A percentile compares a stretch with the other conserved stretches of the same genome.
Conservation (phyloP, 2,113 vertebrate genomes). For the Uria aalge region DNA sequence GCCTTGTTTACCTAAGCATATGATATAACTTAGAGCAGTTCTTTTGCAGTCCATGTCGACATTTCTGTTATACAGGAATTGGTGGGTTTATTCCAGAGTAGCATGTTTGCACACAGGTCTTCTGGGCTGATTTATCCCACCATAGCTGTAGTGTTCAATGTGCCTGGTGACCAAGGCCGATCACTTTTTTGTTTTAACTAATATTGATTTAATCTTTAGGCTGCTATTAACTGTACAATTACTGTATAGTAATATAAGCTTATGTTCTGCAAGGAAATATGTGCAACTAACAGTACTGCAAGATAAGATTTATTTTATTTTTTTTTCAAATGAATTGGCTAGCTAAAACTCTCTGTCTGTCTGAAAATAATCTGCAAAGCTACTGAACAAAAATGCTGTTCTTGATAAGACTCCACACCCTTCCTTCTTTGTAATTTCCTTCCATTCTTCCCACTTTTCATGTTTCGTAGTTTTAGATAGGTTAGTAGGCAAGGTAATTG, state of each 20-base stretch:
- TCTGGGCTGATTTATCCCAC: not conserved
- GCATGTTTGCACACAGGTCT: fast-evolving
- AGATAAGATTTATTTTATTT: not conserved
- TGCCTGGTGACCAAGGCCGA: not conserved
- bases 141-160: not conserved
- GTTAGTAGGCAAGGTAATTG: not conserved
- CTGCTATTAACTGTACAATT: not conserved
- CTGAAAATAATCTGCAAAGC: not conserved
- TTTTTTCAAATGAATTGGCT: not conserved
- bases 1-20: not conserved
- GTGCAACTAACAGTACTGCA: not conserved
- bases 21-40: not conserved
- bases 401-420: not conserved
- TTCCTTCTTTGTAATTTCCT: slow-evolving; percentile 41
- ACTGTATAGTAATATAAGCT: not conserved
- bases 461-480: not conserved
- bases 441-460: slow-evolving; percentile 24
- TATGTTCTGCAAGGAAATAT: not conserved
- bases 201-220: not conserved
- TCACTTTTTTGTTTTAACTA: not conserved
- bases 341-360: not conserved
- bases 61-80: not conserved
- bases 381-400: not conserved
- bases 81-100: not conserved
- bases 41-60: not conserved